A percentile compares a stretch with the other conserved stretches of the same genome.
These are phyloP conservation scores for Melanostigma gelatinosum DNA, from an alignment of 2,113 vertebrate genomes.

Conservation along the genomic window DNA sequence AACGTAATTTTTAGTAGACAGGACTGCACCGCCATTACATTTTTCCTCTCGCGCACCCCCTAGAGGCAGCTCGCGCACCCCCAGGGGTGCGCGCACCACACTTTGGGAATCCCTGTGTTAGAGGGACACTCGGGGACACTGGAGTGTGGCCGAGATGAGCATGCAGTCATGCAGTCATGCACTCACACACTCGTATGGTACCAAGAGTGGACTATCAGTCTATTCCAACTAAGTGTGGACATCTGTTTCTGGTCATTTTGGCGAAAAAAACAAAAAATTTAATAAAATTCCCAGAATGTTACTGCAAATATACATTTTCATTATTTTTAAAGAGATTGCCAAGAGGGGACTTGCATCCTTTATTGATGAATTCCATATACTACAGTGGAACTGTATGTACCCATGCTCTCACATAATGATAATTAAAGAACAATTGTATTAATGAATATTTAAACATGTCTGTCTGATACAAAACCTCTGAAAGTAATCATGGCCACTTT, in stretches of 20 bases:
- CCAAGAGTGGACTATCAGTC: too few relatives aligned
- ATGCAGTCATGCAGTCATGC: background rate
- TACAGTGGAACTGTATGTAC: background rate
- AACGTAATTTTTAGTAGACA: too few relatives aligned
- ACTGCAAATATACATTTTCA: background rate
- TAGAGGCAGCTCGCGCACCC: too few relatives aligned
- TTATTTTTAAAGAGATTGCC: background rate
- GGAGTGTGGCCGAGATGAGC: background rate
- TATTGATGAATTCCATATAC: background rate
- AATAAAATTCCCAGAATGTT: background rate
- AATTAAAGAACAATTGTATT: too few relatives aligned
- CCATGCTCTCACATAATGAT: background rate
- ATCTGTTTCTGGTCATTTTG: background rate
- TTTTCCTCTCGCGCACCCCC: too few relatives aligned
- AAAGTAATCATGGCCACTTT: background rate
- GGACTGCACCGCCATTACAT: too few relatives aligned
- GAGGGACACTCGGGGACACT: conserved; percentile 1
- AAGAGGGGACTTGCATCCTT: background rate
- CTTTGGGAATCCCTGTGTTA: too few relatives aligned
- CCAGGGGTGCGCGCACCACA: too few relatives aligned
- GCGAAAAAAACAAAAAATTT: background rate
- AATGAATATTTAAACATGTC: background rate
- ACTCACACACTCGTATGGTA: too few relatives aligned
- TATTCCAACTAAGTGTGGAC: background rate
- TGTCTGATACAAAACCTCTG: background rate